Base-by-base conservation (phyloP, 2,797 vertebrate species). In the Capromys pilorides region DNA sequence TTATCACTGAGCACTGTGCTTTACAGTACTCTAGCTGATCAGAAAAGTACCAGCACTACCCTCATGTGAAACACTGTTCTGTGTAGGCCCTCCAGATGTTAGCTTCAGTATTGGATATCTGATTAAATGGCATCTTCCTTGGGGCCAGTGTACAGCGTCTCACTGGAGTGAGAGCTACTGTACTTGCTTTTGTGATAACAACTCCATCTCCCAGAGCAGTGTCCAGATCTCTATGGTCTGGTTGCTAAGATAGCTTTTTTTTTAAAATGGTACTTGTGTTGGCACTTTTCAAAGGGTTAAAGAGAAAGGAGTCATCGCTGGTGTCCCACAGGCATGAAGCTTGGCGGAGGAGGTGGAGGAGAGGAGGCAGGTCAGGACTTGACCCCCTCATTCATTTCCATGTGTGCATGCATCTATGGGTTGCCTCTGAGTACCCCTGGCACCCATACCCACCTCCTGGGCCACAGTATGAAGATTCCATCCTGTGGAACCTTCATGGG, bases 81-180 rank as follows among this genome's bases (percentile, higher is more conserved):
- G 26, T 18, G 2, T 0, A 33, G 69, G 1, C 12, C 14, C 13
- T 33, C 33, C 41, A 73, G 1, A 9, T n/a, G n/a, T 57, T 62
- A 8, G 8, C 7, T 0, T 66, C n/a, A 19, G 12, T 28, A 16
- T 36, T 36, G 31, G 21, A 19, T 13, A 7, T 39, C 31, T 2
- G 36, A 22, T 22, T 12, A 2, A 5, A 2, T 10, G 6, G 39
- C 2, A 8, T 31, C 33, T 49, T 13, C 45, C 21, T 31, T 28
- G 12, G 11, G n/a, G 6, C 64, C 16, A 6, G 5, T 1, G 1
- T 24, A 22, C 5, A 11, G 5, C 10, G 18, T 7, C n/a, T 12
- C 22, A 4, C 1, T n/a, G 3, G 2, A 49, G 9, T 33, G 28
- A 45, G 16, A 62, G 45, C 57, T 16, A 24, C 22, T 12, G 1